Percentiles rank a stretch among this genome's conserved stretches.
Evolutionary conservation across 1,140 invertebrate genomes (phyloP).

Genomic region (Camponotus vicinus): DNA sequence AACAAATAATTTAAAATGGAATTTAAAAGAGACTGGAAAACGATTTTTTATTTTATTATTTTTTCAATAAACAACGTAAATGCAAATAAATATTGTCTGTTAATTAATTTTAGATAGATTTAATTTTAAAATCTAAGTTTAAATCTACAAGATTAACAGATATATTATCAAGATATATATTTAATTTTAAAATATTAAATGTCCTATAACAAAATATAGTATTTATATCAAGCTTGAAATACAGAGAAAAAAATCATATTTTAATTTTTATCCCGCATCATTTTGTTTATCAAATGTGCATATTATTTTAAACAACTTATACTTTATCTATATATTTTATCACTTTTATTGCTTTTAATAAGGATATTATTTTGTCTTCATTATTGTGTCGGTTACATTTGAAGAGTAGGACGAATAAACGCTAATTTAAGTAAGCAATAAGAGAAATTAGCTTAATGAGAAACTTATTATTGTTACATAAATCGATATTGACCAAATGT

Average conservation of each 20-base stretch:
- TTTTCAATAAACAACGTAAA: too few relatives aligned
- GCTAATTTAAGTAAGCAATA: neutral
- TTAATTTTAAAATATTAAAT: neutral
- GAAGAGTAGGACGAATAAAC: neutral
- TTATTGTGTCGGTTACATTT: neutral
- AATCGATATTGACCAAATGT: neutral
- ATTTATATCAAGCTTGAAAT: neutral
- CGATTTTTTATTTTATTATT: too few relatives aligned
- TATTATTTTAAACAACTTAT: neutral
- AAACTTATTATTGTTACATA: neutral
- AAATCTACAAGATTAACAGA: neutral
- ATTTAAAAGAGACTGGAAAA: too few relatives aligned
- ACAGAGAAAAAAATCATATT: neutral
- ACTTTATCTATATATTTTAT: neutral
- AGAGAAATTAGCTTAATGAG: slow-evolving; percentile 22
- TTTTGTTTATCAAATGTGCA: neutral
- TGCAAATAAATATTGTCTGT: too few relatives aligned
- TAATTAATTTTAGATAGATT: too few relatives aligned
- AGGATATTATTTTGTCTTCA: neutral
- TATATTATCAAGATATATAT: neutral
- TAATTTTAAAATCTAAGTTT: neutral
- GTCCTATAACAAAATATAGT: neutral
- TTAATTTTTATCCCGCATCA: neutral
- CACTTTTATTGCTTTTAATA: slow-evolving; percentile 15
- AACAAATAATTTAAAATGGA: too few relatives aligned